Base-by-base conservation (phyloP, 2,888 invertebrate species). In the Callinectes sapidus region DNA sequence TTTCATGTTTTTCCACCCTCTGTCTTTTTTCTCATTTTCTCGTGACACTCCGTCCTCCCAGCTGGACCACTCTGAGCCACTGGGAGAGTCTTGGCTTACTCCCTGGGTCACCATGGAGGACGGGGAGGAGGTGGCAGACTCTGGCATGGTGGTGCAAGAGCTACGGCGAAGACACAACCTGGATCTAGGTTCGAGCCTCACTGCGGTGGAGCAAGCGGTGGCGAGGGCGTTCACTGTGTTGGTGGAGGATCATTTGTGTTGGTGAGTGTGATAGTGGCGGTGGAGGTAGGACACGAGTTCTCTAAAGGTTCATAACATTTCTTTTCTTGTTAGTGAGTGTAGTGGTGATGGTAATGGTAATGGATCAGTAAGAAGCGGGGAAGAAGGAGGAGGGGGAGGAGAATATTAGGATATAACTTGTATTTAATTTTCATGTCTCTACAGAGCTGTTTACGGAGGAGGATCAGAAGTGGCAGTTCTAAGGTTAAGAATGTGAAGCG, bases 101-200 rank as follows among this genome's bases (percentile, higher is more conserved):
- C 93, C 93, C 2, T 93, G 93, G 93, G 90, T 93, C 18, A 93
- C 90, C 6, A 48, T 95, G 90, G 95, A 96, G 93, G 96, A 35
- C 16, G 81, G 95, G 0, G 93, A 95, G 71, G 95, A 95, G 0
- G 93, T 96, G 0, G 95, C 95, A 0, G 96, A 96, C 94, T 96
- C 96, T 0, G 95, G 96, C 94, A 95, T 95, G 28, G 95, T 95
- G 90, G 95, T 96, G 32, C 95, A 96, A 81, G 95, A 95, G 92
- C 95, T 96, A 54, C 95, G 95, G 90, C 95, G 95, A 81, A 95
- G 95, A 71, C 71, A 8, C 1, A 28, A 28, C 71, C 10, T 71
- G 71, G 28, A 71, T n/a, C 28, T 71, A 87, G 95, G 95, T 94
- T 90, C 92, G 8, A 94, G 95, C 81, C 95, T 96, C 1, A 95